Percentiles rank a stretch among this genome's conserved stretches.
phyloP scores from a whole-genome alignment of 2,113 vertebrate species.

The Ivindomyrus marchei region DNA sequence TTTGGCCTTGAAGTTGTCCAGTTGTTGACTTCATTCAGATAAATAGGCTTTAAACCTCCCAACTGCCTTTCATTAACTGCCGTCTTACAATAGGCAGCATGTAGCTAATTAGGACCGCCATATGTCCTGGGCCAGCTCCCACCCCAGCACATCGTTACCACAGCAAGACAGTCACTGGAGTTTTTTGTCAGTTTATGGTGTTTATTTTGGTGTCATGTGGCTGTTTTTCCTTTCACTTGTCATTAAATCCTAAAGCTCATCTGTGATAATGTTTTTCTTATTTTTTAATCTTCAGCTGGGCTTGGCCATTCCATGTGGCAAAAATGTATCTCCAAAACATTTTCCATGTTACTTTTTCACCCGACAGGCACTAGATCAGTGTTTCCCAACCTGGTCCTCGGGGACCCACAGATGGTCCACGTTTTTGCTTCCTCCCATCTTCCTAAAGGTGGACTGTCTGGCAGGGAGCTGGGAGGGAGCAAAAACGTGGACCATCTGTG shows the following conservation, averaged over 20 bases:
- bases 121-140: neutral
- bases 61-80: neutral
- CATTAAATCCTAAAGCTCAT: neutral
- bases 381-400: neutral
- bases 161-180: neutral
- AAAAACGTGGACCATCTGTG: neutral
- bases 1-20: neutral
- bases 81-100: neutral
- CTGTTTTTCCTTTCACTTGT: neutral
- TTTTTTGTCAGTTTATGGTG: neutral
- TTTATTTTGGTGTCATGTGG: neutral
- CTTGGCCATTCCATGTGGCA: neutral
- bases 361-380: neutral
- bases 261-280: neutral
- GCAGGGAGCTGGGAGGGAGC: neutral
- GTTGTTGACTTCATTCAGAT: neutral
- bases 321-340: neutral
- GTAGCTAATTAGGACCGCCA: neutral
- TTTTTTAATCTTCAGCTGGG: neutral
- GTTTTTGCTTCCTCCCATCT: neutral
- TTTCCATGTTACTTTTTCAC: neutral
- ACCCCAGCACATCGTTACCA: neutral
- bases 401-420: neutral
- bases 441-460: no score
- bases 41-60: neutral